Conservation (phyloP, 2,888 invertebrate genomes). For the Diogma glabrata region DNA sequence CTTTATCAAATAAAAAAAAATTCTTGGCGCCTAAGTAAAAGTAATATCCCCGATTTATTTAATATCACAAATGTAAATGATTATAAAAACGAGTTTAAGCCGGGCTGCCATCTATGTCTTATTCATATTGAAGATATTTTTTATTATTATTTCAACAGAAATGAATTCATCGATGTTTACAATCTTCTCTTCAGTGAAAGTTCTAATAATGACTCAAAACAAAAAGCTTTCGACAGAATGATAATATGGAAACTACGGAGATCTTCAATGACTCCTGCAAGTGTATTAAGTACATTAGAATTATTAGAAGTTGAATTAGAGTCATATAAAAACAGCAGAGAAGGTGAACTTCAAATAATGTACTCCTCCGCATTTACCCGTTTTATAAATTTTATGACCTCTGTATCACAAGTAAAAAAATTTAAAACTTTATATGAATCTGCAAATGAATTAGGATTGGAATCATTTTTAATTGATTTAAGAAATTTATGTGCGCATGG, state of each 20-base stretch:
- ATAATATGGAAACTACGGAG: constrained; percentile 32
- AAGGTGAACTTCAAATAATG: constrained; percentile 21
- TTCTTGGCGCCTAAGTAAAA: no score
- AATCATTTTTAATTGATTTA: constrained; percentile 34
- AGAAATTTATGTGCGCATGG: constrained; percentile 35
- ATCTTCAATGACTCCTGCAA: constrained; percentile 29
- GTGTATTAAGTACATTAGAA: constrained; percentile 30
- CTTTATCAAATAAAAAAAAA: no score
- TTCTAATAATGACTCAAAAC: constrained; percentile 17
- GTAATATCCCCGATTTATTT: no score
- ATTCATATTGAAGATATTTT: neutral
- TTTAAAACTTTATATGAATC: constrained; percentile 33
- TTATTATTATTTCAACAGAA: constrained; percentile 20
- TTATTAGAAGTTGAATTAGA: constrained; percentile 29
- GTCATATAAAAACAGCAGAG: constrained; percentile 20
- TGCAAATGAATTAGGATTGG: constrained; percentile 30
- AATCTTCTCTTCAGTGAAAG: constrained; percentile 26
- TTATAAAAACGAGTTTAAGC: no score
- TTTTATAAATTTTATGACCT: constrained; percentile 36
- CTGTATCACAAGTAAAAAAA: constrained; percentile 29
- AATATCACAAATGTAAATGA: no score
- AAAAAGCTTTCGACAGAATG: constrained; percentile 25
- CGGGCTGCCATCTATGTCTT: no score
- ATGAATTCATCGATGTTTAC: constrained; percentile 30
- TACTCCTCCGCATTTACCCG: constrained; percentile 33